A percentile compares a stretch with the other conserved stretches of the same genome.
phyloP scores from a whole-genome alignment of 2,113 vertebrate species.

The Sinocyclocheilus anophthalmus region DNA sequence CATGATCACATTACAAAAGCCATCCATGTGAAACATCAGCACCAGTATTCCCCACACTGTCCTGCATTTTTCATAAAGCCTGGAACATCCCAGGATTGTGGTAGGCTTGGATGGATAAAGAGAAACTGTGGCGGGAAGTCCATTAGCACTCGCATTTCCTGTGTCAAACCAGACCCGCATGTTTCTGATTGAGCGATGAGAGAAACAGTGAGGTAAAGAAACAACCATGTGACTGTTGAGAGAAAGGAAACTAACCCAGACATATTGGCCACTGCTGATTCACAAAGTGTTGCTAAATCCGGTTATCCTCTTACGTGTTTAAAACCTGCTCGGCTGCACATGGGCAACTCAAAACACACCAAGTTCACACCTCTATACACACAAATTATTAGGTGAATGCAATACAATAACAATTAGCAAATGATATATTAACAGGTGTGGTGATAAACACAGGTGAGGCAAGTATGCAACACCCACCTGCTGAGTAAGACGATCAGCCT shows the following conservation, averaged over 20 bases:
- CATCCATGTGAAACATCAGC: slow-evolving; percentile 3
- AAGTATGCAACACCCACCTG: neutral
- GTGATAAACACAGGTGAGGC: slow-evolving; percentile 24
- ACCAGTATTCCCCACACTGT: neutral
- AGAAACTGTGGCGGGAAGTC: slow-evolving; percentile 5
- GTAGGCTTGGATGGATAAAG: neutral
- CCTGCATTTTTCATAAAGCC: slow-evolving; percentile 9
- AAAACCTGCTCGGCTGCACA: slow-evolving; percentile 32
- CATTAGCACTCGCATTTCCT: neutral
- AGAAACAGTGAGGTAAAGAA: neutral
- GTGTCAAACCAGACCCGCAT: neutral
- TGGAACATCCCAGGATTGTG: neutral
- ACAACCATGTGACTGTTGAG: neutral
- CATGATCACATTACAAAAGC: slow-evolving; percentile 12
- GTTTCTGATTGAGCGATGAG: neutral
- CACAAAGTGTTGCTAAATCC: slow-evolving; percentile 32
- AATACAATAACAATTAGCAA: neutral
- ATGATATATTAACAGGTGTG: neutral
- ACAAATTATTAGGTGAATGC: neutral
- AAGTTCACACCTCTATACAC: slow-evolving; percentile 7
- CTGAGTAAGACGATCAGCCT: slow-evolving; percentile 3
- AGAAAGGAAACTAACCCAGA: slow-evolving; percentile 18
- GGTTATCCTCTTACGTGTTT: slow-evolving; percentile 14
- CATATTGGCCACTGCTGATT: slow-evolving; percentile 19
- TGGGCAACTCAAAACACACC: neutral